Evolutionary conservation across 2,888 invertebrate species (phyloP).

Genomic region (Melolontha melolontha): DNA sequence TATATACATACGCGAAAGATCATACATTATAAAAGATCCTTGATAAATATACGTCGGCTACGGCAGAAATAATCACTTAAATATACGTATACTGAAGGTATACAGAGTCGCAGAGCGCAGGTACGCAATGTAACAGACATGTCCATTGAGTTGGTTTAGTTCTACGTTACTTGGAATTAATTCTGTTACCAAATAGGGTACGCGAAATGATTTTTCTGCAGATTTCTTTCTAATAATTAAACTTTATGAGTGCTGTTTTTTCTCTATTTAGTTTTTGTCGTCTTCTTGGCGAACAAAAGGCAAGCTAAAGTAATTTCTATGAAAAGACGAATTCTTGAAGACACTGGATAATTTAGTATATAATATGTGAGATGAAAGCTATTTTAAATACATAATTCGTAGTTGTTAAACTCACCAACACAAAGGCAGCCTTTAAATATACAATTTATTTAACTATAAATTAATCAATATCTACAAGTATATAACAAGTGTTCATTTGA

Average conservation of each 20-base stretch:
- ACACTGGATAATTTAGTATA: no score
- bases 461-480: no score
- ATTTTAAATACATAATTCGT: no score
- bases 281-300: background rate
- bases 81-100: constrained; percentile 16
- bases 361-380: no score
- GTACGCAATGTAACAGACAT: constrained; percentile 18
- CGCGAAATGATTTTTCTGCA: constrained; percentile 32
- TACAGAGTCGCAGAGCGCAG: constrained; percentile 2
- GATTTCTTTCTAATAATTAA: constrained; percentile 36
- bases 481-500: no score
- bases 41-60: constrained; percentile 24
- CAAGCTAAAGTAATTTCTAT: background rate
- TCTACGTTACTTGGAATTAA: constrained; percentile 34
- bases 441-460: no score
- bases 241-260: constrained; percentile 20
- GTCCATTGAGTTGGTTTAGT: constrained; percentile 28
- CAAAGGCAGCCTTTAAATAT: no score
- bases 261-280: constrained; percentile 9
- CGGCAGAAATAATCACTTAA: constrained; percentile 24
- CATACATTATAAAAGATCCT: constrained; percentile 27
- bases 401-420: no score
- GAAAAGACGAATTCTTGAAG: no score
- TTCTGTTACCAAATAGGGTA: constrained; percentile 28
- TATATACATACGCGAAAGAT: background rate